Evolutionary conservation across 2,797 vertebrate species (phyloP).

Genomic region (Aphelocoma californica): DNA sequence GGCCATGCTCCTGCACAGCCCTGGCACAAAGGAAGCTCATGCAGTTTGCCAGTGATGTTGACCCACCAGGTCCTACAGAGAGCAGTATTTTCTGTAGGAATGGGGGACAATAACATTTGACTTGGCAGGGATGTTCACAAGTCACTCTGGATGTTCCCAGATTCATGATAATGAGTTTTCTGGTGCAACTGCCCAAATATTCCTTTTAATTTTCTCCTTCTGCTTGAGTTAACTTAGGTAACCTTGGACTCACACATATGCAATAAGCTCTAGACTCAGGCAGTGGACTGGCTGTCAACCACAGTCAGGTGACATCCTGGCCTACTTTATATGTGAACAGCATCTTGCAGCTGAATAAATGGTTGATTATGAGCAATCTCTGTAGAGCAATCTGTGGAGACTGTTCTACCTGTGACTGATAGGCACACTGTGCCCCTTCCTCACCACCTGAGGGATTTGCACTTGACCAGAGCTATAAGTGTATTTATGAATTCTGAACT

Average conservation of each 20-base stretch:
- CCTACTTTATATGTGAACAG: constrained; percentile 22
- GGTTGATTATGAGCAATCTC: constrained; percentile 33
- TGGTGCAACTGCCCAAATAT: not conserved
- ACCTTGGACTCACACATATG: not conserved
- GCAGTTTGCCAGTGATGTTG: too few relatives aligned
- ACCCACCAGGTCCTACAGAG: not conserved
- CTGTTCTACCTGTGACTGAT: not conserved
- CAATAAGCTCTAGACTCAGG: not conserved
- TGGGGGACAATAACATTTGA: not conserved
- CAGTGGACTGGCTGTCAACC: not conserved
- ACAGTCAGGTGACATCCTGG: not conserved
- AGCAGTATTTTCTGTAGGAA: not conserved
- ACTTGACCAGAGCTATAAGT: not conserved
- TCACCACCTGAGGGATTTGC: not conserved
- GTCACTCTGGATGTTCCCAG: not conserved
- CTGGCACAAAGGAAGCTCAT: not conserved
- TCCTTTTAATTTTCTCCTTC: not conserved
- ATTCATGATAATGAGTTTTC: not conserved
- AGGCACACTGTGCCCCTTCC: not conserved
- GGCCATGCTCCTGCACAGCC: not conserved
- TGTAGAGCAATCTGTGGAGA: not conserved
- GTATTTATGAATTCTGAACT: not conserved
- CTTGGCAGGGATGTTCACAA: not conserved
- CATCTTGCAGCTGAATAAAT: not conserved
- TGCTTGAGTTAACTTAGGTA: not conserved